Base-by-base conservation (phyloP, 2,797 vertebrate species). In the Dendrocincla fuliginosa region DNA sequence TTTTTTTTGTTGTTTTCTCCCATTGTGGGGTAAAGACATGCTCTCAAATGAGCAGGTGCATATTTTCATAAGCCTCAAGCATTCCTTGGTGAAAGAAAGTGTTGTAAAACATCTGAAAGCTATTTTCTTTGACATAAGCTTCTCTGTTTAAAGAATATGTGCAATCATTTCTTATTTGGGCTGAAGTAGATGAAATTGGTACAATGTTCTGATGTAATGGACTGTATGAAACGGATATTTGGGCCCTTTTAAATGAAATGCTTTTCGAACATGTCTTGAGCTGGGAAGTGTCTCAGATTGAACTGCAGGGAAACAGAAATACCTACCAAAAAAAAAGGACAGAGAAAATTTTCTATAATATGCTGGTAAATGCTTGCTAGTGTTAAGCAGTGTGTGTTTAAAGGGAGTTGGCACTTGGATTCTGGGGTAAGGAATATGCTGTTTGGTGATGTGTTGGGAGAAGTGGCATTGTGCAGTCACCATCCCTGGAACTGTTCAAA, bases 301-400 rank as follows among this genome's bases (percentile, higher is more conserved):
- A 79, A 6, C 37, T 17, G 6, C 0, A 60, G 16, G 15, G 30
- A 79, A 63, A 49, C 9, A 56, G 22, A 63, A 77, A 56, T 57
- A 33, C 5, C 17, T 55, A 3, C 0, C 4, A 13, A 27, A 39
- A 50, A 39, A 11, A 17, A 17, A 13, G 15, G 22, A 39, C 39
- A 16, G 60, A 33, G 13, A 46, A 2, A 16, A 27, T 64, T 84
- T 73, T 27, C 5, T 39, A 7, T 27, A 7, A 0, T 13, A 4
- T 3, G 1, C 11, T 16, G n/a, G 30, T 22, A 79, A 39, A 33
- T 8, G 13, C 0, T 0, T 41, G 39, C n/a, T 14, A 5, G 10
- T 32, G 22, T 50, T 74, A 41, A 65, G 44, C 30, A 24, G 20
- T 16, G 8, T 20, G 33, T 37, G 11, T 73, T 65, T 57, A 33